These are phyloP conservation scores for Pitta sordida DNA, from an alignment of 2,113 vertebrate genomes.

Conservation along the genomic window DNA sequence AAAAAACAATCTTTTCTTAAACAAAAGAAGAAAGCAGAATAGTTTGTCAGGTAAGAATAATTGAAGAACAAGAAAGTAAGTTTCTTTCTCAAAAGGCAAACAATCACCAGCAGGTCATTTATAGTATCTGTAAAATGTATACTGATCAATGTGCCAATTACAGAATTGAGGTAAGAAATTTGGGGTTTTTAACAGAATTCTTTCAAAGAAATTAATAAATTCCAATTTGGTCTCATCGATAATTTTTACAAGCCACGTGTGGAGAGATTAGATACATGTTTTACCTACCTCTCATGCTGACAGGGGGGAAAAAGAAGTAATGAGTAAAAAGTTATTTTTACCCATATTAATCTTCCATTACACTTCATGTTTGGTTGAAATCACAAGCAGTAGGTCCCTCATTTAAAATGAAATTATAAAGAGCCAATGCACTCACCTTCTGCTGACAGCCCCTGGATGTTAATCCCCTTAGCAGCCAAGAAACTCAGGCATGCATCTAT, in stretches of 20 bases:
- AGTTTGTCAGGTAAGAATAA: not conserved
- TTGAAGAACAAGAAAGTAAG: not conserved
- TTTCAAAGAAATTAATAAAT: not conserved
- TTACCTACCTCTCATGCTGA: not conserved
- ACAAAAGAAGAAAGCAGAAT: not conserved
- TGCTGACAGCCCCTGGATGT: slow-evolving; percentile 97
- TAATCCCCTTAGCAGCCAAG: slow-evolving; percentile 97
- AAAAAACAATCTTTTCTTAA: not conserved
- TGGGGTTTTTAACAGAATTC: not conserved
- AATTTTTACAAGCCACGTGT: not conserved
- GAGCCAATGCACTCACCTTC: slow-evolving; percentile 82
- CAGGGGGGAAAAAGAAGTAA: not conserved
- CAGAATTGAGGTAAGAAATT: not conserved
- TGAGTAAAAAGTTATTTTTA: not conserved
- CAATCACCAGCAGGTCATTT: not conserved
- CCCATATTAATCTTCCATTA: not conserved
- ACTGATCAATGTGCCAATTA: not conserved
- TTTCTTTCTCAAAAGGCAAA: not conserved
- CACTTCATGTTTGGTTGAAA: not conserved
- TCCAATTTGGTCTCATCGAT: not conserved
- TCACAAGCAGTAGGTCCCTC: not conserved
- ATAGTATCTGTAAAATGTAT: not conserved
- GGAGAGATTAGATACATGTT: not conserved
- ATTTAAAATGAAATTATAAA: not conserved
- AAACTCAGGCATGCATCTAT: slow-evolving; percentile 97